Conservation (phyloP, 2,797 vertebrate species). For the Chaetodon trifasciatus region DNA sequence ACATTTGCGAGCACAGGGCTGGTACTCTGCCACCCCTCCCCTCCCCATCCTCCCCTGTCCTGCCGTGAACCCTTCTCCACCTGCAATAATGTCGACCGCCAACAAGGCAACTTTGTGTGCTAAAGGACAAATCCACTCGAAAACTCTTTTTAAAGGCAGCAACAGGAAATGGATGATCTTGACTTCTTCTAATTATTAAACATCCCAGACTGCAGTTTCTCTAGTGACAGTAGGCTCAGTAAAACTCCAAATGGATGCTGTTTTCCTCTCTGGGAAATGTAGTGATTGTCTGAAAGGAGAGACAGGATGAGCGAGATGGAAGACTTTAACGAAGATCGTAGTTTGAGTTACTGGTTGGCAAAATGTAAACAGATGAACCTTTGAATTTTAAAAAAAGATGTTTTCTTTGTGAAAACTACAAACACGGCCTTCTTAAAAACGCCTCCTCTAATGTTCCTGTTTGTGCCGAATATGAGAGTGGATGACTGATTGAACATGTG, state of each 20-base stretch:
- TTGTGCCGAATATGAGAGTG: conserved; percentile 25
- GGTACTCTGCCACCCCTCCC: conserved; percentile 37
- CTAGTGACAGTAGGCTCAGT: not conserved
- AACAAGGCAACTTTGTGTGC: not conserved
- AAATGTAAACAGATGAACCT: not conserved
- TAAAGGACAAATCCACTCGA: conserved; percentile 18
- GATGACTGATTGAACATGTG: conserved; percentile 2
- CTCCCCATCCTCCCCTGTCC: conserved; percentile 38
- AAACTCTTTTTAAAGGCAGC: conserved; percentile 3
- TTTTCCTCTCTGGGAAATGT: not conserved
- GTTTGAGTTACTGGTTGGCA: conserved; percentile 1
- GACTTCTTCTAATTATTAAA: not conserved
- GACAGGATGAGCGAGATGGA: not conserved
- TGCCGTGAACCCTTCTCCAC: conserved; percentile 53
- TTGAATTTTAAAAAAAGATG: not conserved
- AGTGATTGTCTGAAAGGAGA: not conserved
- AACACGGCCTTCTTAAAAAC: conserved; percentile 20
- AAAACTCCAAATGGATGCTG: not conserved
- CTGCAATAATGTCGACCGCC: conserved; percentile 17
- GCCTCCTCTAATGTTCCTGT: conserved; percentile 35
- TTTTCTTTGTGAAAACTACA: not conserved
- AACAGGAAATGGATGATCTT: not conserved
- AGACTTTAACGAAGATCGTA: not conserved
- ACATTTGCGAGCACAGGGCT: conserved; percentile 41
- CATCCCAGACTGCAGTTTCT: not conserved